Percentiles rank a stretch among this genome's conserved stretches.
These are phyloP conservation scores for Drosophila acutilabella DNA, from an alignment of 2,888 invertebrate species.

Conservation along the genomic window DNA sequence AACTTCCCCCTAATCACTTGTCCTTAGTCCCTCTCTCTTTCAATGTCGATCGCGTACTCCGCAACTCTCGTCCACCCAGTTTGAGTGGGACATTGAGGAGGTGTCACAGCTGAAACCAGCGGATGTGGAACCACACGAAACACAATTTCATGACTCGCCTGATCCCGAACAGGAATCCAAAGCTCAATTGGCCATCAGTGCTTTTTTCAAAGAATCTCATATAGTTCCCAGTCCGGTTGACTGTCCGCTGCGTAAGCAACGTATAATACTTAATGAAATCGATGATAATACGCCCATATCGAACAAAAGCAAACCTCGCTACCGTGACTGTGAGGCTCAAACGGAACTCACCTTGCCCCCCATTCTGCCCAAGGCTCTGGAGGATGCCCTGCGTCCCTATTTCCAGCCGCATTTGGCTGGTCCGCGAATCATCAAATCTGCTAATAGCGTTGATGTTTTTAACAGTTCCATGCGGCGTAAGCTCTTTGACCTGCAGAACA, in stretches of 20 bases:
- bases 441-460: slow-evolving; percentile 63
- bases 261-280: slow-evolving; percentile 78
- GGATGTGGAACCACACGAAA: slow-evolving; percentile 87
- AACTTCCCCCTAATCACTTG: not conserved
- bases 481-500: slow-evolving; percentile 81
- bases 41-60: slow-evolving; percentile 82
- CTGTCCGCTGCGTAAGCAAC: slow-evolving; percentile 82
- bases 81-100: slow-evolving; percentile 89
- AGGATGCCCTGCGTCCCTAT: slow-evolving; percentile 87
- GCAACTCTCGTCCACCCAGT: slow-evolving; percentile 85
- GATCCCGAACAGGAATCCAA: slow-evolving; percentile 87
- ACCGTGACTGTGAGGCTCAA: slow-evolving; percentile 86
- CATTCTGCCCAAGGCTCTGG: slow-evolving; percentile 86
- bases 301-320: slow-evolving; percentile 65
- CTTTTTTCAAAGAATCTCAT: slow-evolving; percentile 84
- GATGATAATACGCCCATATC: slow-evolving; percentile 79
- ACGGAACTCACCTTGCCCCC: slow-evolving; percentile 87
- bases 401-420: slow-evolving; percentile 85
- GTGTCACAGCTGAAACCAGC: slow-evolving; percentile 88
- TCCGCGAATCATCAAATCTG: slow-evolving; percentile 22
- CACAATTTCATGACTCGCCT: slow-evolving; percentile 86
- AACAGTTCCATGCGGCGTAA: slow-evolving; percentile 84
- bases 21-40: slow-evolving; percentile 83
- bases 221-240: slow-evolving; percentile 85
- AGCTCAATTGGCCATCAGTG: slow-evolving; percentile 88